Evolutionary conservation across 1,140 invertebrate species (phyloP), one percentile per base, ranked within the genome.

Genomic region (Archegozetes longisetosus): DNA sequence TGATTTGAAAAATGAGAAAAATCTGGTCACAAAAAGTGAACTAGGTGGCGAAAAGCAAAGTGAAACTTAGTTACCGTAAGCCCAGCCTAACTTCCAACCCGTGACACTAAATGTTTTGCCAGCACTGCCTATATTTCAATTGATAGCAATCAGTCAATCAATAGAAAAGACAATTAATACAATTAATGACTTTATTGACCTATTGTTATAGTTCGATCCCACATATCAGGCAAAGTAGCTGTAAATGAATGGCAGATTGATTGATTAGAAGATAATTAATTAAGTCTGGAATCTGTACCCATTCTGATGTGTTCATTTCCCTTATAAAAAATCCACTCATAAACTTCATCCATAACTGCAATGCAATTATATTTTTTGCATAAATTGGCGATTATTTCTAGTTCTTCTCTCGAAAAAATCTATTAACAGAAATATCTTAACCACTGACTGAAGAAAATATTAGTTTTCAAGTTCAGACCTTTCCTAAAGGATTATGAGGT

Each of bases 81-180:
- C 86, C 94, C 95, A 98, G n/a, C 94, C 93, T 6, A 83, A 80
- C 60, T 93, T 95, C 91, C 90, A 94, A 2, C 95, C 95, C 3
- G 95, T 98, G 3, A 92, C 88, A 65, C 88, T 92, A 73, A 98
- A 98, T 0, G 90, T 92, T 77, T 98, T 98, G 0, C 95, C 95
- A 0, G 92, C 93, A 52, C 91, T 96, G 0, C 95, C 92, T 40
- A 9, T 40, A 40, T 40, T 9, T 40, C 17, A 17, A 40, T 40
- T 40, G 32, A 40, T 40, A 40, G 17, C 6, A 40, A 40, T 9
- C 17, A 40, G 6, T 9, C 17, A 40, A 40, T 40, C 17, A 9
- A 9, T 40, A 40, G 6, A 40, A 40, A 9, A 40, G 17, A 9
- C 17, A 40, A 17, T 40, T 40, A 40, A 40, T 9, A 40, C 17